Evolutionary conservation across 2,113 vertebrate species (phyloP).

Genomic region (Calyptomena viridis): DNA sequence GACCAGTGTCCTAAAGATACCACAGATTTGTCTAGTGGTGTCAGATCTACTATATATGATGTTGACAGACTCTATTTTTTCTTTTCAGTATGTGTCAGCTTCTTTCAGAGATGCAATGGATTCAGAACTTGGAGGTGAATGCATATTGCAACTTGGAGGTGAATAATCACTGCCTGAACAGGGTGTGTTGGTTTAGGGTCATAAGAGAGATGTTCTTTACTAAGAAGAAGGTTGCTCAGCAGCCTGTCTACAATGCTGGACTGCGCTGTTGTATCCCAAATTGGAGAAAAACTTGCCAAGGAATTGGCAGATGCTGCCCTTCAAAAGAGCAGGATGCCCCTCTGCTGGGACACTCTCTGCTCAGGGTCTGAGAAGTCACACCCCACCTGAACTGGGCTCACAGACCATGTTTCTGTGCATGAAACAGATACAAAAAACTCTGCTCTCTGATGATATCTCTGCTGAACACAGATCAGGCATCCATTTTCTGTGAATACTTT

Average conservation of each 20-base stretch:
- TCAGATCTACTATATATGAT: neutral
- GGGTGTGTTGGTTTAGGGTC: neutral
- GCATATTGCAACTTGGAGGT: neutral
- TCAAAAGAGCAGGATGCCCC: neutral
- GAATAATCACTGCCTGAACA: neutral
- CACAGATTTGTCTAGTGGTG: neutral
- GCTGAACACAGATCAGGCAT: neutral
- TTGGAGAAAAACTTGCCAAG: neutral
- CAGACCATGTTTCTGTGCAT: neutral
- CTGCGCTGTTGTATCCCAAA: neutral
- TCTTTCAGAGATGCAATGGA: neutral
- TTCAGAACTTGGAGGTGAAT: neutral
- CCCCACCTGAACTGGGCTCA: neutral
- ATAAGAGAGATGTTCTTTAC: neutral
- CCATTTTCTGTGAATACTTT: slow-evolving; percentile 22
- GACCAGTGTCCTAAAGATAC: neutral
- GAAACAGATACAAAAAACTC: neutral
- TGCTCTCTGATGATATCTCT: neutral
- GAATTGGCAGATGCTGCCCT: neutral
- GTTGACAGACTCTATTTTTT: neutral
- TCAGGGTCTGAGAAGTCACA: neutral
- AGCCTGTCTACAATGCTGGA: neutral
- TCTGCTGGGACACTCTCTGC: neutral
- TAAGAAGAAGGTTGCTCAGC: neutral
- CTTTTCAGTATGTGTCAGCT: neutral